A percentile compares a stretch with the other conserved stretches of the same genome.
Evolutionary conservation across 2,113 vertebrate species (phyloP).

Genomic region (Catharus bicknelli): DNA sequence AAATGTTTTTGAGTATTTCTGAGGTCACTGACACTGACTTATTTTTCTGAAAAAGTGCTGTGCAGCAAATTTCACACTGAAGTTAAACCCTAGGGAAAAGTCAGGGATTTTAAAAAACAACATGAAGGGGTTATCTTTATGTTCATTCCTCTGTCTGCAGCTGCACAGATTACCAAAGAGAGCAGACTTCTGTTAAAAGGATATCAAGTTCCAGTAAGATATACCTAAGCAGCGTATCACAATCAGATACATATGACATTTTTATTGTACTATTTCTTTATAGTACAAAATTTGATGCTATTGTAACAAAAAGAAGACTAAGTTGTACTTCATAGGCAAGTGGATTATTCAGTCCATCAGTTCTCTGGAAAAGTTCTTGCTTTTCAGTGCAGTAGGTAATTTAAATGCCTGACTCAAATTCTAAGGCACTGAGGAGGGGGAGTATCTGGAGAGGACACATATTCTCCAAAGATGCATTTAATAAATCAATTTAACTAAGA

Average conservation of each 20-base stretch:
- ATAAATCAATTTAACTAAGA: neutral
- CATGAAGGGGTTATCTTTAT: neutral
- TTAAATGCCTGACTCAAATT: slow-evolving; percentile 2
- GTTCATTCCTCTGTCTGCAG: neutral
- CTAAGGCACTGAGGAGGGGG: neutral
- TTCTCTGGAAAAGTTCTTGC: neutral
- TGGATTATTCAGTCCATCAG: neutral
- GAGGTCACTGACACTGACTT: neutral
- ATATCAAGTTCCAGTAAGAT: neutral
- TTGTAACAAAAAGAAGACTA: neutral
- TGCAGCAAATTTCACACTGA: neutral
- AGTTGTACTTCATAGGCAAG: neutral
- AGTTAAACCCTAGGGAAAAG: neutral
- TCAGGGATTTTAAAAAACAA: neutral
- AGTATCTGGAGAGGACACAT: neutral
- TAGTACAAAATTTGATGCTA: neutral
- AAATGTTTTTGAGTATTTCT: neutral
- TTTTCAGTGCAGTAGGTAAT: neutral
- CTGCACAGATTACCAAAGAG: neutral
- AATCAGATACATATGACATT: neutral
- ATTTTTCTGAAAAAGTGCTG: neutral
- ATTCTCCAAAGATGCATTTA: neutral
- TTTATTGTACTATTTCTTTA: neutral
- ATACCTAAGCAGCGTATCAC: neutral
- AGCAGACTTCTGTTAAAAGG: neutral